phyloP scores from a whole-genome alignment of 2,888 invertebrate genomes.

The Caenorhabditis panamensis region DNA sequence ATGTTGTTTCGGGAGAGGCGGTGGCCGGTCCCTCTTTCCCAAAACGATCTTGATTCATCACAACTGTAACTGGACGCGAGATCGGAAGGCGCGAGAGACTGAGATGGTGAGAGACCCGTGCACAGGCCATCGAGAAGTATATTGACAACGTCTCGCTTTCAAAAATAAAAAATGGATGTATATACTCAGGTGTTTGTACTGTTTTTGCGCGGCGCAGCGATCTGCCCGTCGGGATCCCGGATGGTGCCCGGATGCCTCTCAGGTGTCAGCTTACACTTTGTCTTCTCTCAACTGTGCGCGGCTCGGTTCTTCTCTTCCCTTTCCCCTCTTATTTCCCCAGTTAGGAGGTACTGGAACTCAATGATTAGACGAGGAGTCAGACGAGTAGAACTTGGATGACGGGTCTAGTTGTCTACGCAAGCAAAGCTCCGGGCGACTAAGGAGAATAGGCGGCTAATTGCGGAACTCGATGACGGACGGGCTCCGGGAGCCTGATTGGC shows the following conservation, averaged over 20 bases:
- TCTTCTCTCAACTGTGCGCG: conserved; percentile 14
- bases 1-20: conserved; percentile 26
- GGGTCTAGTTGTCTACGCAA: background rate
- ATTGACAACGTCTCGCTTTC: conserved; percentile 23
- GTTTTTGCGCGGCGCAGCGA: conserved; percentile 49
- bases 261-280: conserved; percentile 57
- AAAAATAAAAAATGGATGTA: conserved; percentile 14
- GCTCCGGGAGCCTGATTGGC: conserved; percentile 26
- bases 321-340: background rate
- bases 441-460: conserved; percentile 63
- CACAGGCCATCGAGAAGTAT: background rate
- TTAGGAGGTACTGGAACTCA: background rate
- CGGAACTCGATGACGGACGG: conserved; percentile 57
- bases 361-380: conserved; percentile 9
- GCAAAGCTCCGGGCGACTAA: background rate
- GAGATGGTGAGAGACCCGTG: background rate
- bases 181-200: conserved; percentile 44
- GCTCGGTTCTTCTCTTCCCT: no score
- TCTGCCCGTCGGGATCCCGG: conserved; percentile 12
- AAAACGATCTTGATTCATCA: conserved; percentile 41
- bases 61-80: conserved; percentile 1
- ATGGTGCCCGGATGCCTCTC: conserved; percentile 17
- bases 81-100: conserved; percentile 2
- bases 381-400: conserved; percentile 6
- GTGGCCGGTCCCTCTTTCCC: conserved; percentile 28